Evolutionary conservation across 2,113 vertebrate genomes (phyloP).

Genomic region (Indri indri): DNA sequence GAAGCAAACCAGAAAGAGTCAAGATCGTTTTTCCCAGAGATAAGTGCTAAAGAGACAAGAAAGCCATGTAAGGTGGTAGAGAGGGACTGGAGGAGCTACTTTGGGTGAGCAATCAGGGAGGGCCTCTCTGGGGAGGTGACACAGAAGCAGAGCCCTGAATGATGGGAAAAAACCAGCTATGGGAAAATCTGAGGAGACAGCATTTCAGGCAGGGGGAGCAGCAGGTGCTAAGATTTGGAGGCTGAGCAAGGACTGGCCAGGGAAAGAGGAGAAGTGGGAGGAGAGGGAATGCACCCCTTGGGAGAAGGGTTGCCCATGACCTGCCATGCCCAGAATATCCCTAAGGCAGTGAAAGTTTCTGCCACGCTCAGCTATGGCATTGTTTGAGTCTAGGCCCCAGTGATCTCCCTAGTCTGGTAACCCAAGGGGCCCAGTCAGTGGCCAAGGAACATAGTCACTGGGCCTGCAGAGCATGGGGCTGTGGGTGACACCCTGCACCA

Average conservation of each 20-base stretch:
- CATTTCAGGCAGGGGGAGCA: neutral
- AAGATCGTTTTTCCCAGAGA: neutral
- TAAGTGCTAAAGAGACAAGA: neutral
- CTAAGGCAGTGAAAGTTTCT: neutral
- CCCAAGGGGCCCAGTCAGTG: neutral
- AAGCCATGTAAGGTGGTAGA: neutral
- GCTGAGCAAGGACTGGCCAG: neutral
- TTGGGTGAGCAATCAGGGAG: neutral
- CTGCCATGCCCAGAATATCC: neutral
- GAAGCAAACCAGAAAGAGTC: neutral
- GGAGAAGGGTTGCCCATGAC: neutral
- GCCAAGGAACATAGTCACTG: accelerated
- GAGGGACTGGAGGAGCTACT: neutral
- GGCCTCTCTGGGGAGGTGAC: neutral
- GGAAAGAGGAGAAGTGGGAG: no score
- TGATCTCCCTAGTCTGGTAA: neutral
- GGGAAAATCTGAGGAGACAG: neutral
- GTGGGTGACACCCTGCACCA: neutral
- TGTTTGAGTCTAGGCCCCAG: neutral
- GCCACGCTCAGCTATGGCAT: neutral
- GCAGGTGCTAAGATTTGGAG: neutral
- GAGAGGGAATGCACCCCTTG: no score
- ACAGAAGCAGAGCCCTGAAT: neutral
- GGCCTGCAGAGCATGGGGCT: neutral
- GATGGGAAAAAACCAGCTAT: neutral